Percentiles rank a stretch among this genome's conserved stretches.
Evolutionary conservation across 1,140 invertebrate species (phyloP).

Genomic region (Nebria ingens): DNA sequence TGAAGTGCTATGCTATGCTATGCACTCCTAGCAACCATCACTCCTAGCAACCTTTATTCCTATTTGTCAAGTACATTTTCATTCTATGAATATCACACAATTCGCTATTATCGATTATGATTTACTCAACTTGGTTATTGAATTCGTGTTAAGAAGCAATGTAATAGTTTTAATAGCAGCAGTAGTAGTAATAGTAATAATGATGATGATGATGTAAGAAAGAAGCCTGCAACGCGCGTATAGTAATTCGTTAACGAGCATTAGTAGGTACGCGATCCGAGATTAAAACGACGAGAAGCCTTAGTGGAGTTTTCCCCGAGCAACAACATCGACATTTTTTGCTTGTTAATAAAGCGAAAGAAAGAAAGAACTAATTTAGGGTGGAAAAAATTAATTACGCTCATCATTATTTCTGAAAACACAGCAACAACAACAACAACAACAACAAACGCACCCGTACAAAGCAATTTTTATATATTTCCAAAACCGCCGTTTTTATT

Average conservation of each 20-base stretch:
- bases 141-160: too few relatives aligned
- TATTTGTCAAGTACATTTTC: too few relatives aligned
- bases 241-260: conserved; percentile 6
- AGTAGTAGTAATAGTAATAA: too few relatives aligned
- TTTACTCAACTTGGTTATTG: too few relatives aligned
- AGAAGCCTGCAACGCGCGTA: neutral
- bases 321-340: neutral
- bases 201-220: too few relatives aligned
- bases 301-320: neutral
- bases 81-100: too few relatives aligned
- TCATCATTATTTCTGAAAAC: conserved; percentile 8
- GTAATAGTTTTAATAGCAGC: too few relatives aligned
- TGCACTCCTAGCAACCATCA: too few relatives aligned
- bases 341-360: conserved; percentile 6
- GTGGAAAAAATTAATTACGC: conserved; percentile 6
- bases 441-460: neutral
- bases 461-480: neutral
- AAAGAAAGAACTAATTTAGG: conserved; percentile 4
- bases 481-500: neutral
- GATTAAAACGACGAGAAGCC: neutral
- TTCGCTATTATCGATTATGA: too few relatives aligned
- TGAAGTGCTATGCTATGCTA: too few relatives aligned
- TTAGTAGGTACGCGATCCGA: neutral
- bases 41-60: too few relatives aligned
- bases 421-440: neutral